Evolutionary conservation across 2,797 vertebrate species (phyloP).

Genomic region (Nothura maculosa): DNA sequence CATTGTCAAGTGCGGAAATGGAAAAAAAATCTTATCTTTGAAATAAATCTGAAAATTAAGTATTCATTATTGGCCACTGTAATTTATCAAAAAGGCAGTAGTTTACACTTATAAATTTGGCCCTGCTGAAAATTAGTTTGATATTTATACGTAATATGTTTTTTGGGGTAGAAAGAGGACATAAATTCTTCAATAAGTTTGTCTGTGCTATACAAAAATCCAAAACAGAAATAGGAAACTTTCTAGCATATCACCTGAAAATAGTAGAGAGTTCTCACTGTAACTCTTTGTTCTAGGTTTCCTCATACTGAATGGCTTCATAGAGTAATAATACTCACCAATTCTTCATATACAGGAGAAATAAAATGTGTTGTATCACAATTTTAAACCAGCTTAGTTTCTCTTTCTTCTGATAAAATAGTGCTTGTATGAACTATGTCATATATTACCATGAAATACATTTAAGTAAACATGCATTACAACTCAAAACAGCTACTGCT

Average conservation of each 20-base stretch:
- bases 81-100: neutral
- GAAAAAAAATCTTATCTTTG: accelerated
- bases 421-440: neutral
- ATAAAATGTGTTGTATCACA: neutral
- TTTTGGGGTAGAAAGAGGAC: neutral
- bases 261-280: neutral
- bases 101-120: neutral
- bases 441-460: neutral
- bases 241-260: neutral
- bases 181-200: neutral
- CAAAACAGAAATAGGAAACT: neutral
- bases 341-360: neutral
- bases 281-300: neutral
- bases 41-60: neutral
- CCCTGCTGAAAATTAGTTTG: neutral
- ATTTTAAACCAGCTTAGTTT: neutral
- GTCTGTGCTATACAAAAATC: neutral
- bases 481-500: neutral
- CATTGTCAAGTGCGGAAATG: neutral
- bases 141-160: neutral
- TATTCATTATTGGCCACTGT: neutral
- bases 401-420: neutral
- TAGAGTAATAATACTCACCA: neutral
- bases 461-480: neutral
- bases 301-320: neutral